Evolutionary conservation across 2,113 vertebrate species (phyloP).

Genomic region (Numenius arquata): DNA sequence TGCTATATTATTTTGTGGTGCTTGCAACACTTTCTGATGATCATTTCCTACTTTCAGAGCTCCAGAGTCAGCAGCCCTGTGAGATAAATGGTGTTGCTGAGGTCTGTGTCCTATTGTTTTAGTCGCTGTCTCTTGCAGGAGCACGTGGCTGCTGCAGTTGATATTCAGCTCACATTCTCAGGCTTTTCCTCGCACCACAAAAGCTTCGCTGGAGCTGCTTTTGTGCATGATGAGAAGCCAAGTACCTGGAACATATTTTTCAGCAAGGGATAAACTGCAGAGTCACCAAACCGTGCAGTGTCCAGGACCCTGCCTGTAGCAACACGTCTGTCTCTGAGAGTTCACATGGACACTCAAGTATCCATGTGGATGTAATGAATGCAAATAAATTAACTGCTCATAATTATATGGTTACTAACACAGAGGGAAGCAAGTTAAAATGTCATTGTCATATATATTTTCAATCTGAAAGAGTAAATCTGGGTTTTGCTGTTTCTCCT

Average conservation of each 20-base stretch:
- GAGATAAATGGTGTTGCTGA: neutral
- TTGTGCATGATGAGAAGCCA: neutral
- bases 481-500: neutral
- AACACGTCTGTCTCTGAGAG: neutral
- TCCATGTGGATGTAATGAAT: neutral
- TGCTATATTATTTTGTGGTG: neutral
- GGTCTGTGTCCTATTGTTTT: neutral
- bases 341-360: neutral
- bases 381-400: neutral
- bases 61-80: neutral
- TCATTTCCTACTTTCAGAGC: neutral
- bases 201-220: neutral
- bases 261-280: neutral
- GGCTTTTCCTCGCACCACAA: neutral
- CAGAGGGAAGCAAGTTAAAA: neutral
- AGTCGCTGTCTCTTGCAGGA: neutral
- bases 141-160: neutral
- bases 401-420: neutral
- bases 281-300: neutral
- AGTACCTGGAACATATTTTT: neutral
- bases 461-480: neutral
- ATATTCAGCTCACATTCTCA: slow-evolving; percentile 4
- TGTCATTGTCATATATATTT: neutral
- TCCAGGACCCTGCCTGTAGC: neutral
- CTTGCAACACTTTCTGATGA: neutral